Conservation (phyloP, 1,140 invertebrate species). For the Berghia stephanieae region DNA sequence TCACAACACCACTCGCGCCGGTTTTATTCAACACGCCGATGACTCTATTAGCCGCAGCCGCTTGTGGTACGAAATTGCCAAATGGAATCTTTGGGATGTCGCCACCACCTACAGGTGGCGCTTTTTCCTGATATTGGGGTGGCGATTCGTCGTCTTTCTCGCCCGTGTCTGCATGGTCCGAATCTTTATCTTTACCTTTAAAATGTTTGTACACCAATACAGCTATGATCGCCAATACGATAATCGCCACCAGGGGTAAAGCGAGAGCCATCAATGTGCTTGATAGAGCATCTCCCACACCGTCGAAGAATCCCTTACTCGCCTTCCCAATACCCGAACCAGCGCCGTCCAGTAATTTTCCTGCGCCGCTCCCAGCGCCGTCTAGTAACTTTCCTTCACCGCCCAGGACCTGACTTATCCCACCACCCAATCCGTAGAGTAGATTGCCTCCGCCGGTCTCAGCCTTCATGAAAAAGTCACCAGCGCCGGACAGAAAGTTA, state of each 20-base stretch:
- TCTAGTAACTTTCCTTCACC: background rate
- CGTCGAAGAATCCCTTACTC: constrained; percentile 10
- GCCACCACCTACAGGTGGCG: too few relatives aligned
- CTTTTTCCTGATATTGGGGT: too few relatives aligned
- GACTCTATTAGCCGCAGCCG: too few relatives aligned
- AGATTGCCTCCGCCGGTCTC: background rate
- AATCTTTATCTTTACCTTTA: constrained; percentile 1
- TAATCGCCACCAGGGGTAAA: constrained; percentile 1
- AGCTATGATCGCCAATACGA: constrained; percentile 2
- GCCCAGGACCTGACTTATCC: background rate
- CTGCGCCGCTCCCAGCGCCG: too few relatives aligned
- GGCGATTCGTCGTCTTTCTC: too few relatives aligned
- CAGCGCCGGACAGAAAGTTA: background rate
- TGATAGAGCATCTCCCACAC: background rate
- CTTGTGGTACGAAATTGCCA: too few relatives aligned
- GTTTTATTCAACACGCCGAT: too few relatives aligned
- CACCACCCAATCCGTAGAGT: constrained; percentile 9
- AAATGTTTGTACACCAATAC: constrained; percentile 17
- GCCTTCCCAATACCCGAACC: constrained; percentile 15
- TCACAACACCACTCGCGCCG: too few relatives aligned
- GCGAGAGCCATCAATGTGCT: constrained; percentile 3
- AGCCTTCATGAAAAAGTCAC: constrained; percentile 13
- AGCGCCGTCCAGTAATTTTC: too few relatives aligned
- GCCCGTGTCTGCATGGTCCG: too few relatives aligned
- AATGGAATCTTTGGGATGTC: too few relatives aligned